Evolutionary conservation across 2,113 vertebrate species (phyloP).

Genomic region (Nanorana parkeri): DNA sequence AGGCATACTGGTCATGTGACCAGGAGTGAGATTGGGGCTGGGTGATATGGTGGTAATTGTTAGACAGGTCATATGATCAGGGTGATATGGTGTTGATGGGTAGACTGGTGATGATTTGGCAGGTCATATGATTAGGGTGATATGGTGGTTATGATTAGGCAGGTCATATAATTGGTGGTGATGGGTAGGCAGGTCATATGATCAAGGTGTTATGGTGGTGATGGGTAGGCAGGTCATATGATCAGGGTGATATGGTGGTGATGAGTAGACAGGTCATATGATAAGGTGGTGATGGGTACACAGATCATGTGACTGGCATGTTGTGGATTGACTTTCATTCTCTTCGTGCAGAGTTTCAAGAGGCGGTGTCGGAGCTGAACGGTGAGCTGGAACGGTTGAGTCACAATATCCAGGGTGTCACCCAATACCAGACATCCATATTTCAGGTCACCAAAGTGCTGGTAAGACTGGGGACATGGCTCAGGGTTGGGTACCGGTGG

Average conservation of each 20-base stretch:
- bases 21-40: too few relatives aligned
- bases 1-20: too few relatives aligned
- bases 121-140: too few relatives aligned
- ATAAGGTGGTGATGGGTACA: too few relatives aligned
- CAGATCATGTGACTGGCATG: too few relatives aligned
- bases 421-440: conserved; percentile 41
- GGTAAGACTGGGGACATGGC: conserved; percentile 19
- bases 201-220: not conserved
- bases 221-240: not conserved
- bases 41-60: too few relatives aligned
- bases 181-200: not conserved
- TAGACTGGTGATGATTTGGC: not conserved
- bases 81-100: too few relatives aligned
- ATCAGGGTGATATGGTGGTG: too few relatives aligned
- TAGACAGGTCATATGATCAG: too few relatives aligned
- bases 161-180: not conserved
- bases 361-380: conserved; percentile 35
- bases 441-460: conserved; percentile 45
- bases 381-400: conserved; percentile 19
- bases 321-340: too few relatives aligned
- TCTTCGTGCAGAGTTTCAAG: conserved; percentile 23
- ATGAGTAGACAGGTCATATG: too few relatives aligned
- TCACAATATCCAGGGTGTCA: conserved; percentile 27
- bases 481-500: not conserved
- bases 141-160: too few relatives aligned